Conservation (phyloP, 2,888 invertebrate genomes). For the Netelia fuscicornis region DNA sequence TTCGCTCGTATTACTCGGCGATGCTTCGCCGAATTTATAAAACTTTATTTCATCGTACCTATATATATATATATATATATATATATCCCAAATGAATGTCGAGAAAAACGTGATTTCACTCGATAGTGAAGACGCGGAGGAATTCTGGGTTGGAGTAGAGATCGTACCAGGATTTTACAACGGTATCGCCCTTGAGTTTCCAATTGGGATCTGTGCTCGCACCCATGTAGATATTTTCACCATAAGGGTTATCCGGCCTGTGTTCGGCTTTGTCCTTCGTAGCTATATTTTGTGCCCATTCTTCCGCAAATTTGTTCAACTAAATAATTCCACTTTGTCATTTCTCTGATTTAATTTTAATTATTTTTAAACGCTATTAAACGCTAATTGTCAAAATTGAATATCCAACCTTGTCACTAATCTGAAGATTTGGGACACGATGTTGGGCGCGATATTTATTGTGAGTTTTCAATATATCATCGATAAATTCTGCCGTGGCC, state of each 20-base stretch:
- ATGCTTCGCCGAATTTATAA: conserved; percentile 75
- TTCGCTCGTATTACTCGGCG: conserved; percentile 66
- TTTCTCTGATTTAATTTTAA: background rate
- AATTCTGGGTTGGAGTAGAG: background rate
- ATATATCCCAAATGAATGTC: background rate
- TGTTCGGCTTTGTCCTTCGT: conserved; percentile 70
- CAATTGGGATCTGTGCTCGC: conserved; percentile 67
- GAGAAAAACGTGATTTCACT: background rate
- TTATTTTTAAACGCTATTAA: background rate
- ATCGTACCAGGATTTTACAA: conserved; percentile 76
- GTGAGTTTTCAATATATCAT: conserved; percentile 75
- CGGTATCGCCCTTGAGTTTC: conserved; percentile 67
- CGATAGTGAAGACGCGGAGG: background rate
- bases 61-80: conserved; percentile 53
- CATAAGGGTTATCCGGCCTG: conserved; percentile 73
- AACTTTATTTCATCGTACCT: conserved; percentile 77
- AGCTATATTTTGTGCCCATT: conserved; percentile 78
- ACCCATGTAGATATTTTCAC: conserved; percentile 78
- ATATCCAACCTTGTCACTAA: conserved; percentile 74
- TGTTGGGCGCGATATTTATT: conserved; percentile 78
- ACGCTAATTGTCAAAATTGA: background rate
- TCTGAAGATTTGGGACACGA: conserved; percentile 73
- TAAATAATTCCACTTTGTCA: conserved; percentile 59
- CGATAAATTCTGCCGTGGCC: conserved; percentile 69
- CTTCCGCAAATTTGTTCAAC: conserved; percentile 78